A percentile compares a stretch with the other conserved stretches of the same genome.
These are phyloP conservation scores for Elephantulus edwardii DNA, from an alignment of 2,113 vertebrate species.

Conservation along the genomic window DNA sequence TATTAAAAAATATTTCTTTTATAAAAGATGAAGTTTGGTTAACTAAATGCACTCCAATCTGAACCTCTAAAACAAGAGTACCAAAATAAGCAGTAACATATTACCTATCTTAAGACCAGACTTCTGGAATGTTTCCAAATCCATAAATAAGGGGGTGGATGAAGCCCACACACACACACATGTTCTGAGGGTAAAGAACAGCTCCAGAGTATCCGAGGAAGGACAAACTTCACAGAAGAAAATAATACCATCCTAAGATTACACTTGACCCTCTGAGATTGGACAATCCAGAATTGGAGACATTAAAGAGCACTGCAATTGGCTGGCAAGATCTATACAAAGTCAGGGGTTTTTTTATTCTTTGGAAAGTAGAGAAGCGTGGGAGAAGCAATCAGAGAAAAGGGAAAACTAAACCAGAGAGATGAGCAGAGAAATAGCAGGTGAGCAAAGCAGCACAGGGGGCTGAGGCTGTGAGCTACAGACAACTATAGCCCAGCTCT, in stretches of 20 bases:
- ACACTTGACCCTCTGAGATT: background rate
- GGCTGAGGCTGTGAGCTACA: background rate
- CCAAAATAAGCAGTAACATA: constrained; percentile 47
- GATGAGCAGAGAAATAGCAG: constrained; percentile 5
- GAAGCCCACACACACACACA: background rate
- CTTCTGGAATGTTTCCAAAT: constrained; percentile 44
- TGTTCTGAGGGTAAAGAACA: background rate
- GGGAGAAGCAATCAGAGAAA: constrained; percentile 55
- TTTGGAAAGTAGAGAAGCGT: constrained; percentile 64
- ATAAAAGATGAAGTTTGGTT: background rate
- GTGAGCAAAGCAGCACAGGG: constrained; percentile 46
- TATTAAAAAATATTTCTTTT: constrained; percentile 8
- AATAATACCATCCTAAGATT: background rate
- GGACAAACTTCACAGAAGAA: background rate
- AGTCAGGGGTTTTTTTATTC: background rate
- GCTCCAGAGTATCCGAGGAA: background rate
- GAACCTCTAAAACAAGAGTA: constrained; percentile 30
- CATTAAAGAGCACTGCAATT: background rate
- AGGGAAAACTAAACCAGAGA: constrained; percentile 49
- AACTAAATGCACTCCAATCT: constrained; percentile 28
- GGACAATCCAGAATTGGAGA: background rate
- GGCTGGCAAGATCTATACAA: constrained; percentile 9
- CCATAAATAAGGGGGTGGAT: no score
- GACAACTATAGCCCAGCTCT: background rate
- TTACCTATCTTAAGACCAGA: background rate